Percentiles rank a stretch among this genome's conserved stretches.
Conservation (phyloP, 2,888 invertebrate genomes). For the Alsophila aescularia region DNA sequence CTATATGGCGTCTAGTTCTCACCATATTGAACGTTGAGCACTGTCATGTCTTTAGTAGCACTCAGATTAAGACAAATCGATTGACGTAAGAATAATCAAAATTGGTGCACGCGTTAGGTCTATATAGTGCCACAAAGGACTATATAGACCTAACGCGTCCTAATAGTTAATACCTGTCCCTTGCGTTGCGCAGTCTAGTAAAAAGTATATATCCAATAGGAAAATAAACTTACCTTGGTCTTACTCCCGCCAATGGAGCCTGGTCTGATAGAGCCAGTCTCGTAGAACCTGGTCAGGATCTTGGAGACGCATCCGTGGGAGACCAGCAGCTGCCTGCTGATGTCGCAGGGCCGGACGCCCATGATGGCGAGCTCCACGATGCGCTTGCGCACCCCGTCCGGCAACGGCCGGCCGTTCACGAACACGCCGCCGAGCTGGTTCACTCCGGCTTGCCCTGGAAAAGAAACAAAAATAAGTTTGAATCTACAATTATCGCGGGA, state of each 20-base stretch:
- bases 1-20: too few relatives aligned
- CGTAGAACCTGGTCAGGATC: conserved; percentile 97
- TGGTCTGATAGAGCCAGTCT: conserved; percentile 97
- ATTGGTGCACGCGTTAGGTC: too few relatives aligned
- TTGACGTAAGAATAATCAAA: too few relatives aligned
- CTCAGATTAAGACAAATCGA: too few relatives aligned
- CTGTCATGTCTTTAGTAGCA: too few relatives aligned
- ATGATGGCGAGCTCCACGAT: conserved; percentile 97
- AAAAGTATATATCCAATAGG: too few relatives aligned
- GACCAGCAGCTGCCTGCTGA: conserved; percentile 96
- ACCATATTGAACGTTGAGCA: too few relatives aligned
- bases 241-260: conserved; percentile 98
- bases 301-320: conserved; percentile 99
- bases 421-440: conserved; percentile 99
- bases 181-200: neutral
- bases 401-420: conserved; percentile 98
- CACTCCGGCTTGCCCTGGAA: conserved; percentile 96
- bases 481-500: too few relatives aligned
- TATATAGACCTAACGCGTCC: too few relatives aligned
- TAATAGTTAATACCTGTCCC: too few relatives aligned
- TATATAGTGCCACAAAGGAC: too few relatives aligned
- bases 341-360: conserved; percentile 98
- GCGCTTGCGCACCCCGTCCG: conserved; percentile 95
- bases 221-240: conserved; percentile 89
- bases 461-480: too few relatives aligned